phyloP scores from a whole-genome alignment of 1,140 invertebrate genomes.

The Drosophila tsacasi region DNA sequence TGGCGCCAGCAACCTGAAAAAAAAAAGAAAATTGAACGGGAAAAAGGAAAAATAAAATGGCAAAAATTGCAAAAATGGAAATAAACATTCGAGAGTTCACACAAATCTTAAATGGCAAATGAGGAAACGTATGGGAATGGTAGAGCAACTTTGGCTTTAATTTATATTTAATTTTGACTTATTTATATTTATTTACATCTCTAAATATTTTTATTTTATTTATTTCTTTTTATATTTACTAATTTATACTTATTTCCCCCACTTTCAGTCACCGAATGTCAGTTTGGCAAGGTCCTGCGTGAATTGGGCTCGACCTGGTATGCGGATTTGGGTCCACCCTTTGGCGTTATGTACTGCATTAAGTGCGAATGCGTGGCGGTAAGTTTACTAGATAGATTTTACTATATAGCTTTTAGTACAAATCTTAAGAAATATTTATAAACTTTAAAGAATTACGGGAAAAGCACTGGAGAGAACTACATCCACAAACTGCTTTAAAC shows the following conservation, averaged over 20 bases:
- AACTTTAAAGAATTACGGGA: background rate
- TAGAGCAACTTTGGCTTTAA: background rate
- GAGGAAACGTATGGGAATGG: conserved; percentile 13
- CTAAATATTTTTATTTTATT: background rate
- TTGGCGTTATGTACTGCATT: conserved; percentile 97
- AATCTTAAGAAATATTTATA: too few relatives aligned
- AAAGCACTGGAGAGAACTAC: too few relatives aligned
- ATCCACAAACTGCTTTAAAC: background rate
- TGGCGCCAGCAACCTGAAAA: conserved; percentile 51
- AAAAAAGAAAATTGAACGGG: conserved; percentile 4
- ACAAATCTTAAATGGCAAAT: conserved; percentile 46
- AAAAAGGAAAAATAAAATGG: conserved; percentile 13
- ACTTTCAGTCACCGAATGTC: conserved; percentile 92
- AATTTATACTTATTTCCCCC: conserved; percentile 5
- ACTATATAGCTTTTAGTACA: background rate
- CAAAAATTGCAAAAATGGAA: background rate
- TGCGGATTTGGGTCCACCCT: conserved; percentile 95
- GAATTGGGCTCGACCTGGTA: conserved; percentile 95
- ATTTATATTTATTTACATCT: background rate
- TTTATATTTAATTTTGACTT: background rate
- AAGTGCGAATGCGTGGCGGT: conserved; percentile 96
- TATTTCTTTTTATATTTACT: conserved; percentile 9
- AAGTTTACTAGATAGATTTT: conserved; percentile 85
- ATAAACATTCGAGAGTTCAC: conserved; percentile 13
- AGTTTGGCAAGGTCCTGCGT: conserved; percentile 93